phyloP scores from a whole-genome alignment of 2,888 invertebrate genomes.

The Scaptomyza parva region DNA sequence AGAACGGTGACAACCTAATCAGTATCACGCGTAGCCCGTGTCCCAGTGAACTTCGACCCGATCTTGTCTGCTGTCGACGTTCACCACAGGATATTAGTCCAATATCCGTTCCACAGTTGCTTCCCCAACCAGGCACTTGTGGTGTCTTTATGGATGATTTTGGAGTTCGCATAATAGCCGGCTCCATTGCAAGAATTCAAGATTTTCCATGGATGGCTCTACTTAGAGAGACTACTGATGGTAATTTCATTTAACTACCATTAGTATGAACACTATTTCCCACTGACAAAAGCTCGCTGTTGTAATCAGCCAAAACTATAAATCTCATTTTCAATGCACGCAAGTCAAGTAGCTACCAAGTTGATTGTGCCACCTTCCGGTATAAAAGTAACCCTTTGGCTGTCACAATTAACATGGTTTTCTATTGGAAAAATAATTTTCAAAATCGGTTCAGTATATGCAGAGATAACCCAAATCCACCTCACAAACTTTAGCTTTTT shows the following conservation, averaged over 20 bases:
- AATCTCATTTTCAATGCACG: too few relatives aligned
- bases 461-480: not conserved
- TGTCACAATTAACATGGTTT: not conserved
- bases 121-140: slow-evolving; percentile 21
- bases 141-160: slow-evolving; percentile 7
- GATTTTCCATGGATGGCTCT: slow-evolving; percentile 64
- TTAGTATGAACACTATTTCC: too few relatives aligned
- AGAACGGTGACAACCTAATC: slow-evolving; percentile 1
- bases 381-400: too few relatives aligned
- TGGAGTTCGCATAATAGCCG: slow-evolving; percentile 29
- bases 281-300: not conserved
- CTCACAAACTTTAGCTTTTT: not conserved
- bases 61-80: slow-evolving; percentile 37
- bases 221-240: slow-evolving; percentile 41
- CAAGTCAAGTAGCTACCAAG: too few relatives aligned
- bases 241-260: slow-evolving; percentile 14
- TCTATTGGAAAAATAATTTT: not conserved
- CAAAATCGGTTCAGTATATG: too few relatives aligned
- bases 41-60: not conserved
- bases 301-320: too few relatives aligned
- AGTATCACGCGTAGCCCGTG: slow-evolving; percentile 19
- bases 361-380: too few relatives aligned
- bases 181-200: slow-evolving; percentile 23
- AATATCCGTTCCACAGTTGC: not conserved
- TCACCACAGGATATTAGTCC: not conserved